Evolutionary conservation across 2,113 vertebrate genomes (phyloP).

Genomic region (Donacobius atricapilla): DNA sequence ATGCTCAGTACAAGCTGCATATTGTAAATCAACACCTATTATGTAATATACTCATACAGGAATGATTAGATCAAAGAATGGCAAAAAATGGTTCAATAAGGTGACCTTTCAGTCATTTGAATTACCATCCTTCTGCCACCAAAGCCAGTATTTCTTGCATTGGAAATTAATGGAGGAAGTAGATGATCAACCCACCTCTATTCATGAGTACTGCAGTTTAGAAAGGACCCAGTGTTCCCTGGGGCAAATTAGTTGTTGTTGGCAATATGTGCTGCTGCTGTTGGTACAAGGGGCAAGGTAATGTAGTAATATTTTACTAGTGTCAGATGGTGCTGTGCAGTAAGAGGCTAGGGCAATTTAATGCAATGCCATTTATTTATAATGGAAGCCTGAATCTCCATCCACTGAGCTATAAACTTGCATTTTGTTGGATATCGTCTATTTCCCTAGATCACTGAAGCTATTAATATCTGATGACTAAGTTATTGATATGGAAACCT

Average conservation of each 20-base stretch:
- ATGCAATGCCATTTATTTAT: constrained; percentile 18
- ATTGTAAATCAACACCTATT: not conserved
- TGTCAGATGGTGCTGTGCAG: not conserved
- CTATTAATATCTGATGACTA: constrained; percentile 52
- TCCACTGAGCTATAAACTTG: constrained; percentile 3
- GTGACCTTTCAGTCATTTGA: not conserved
- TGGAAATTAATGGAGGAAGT: not conserved
- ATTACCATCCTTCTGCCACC: not conserved
- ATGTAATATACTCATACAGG: not conserved
- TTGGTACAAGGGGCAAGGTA: constrained; percentile 29
- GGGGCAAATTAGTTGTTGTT: not conserved
- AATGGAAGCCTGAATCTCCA: not conserved
- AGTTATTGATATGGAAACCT: constrained; percentile 42
- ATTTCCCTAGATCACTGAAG: constrained; percentile 29
- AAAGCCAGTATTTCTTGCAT: not conserved
- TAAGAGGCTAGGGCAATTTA: constrained; percentile 17
- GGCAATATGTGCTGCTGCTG: not conserved
- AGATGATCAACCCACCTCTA: not conserved
- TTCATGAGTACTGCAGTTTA: not conserved
- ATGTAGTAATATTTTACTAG: constrained; percentile 31
- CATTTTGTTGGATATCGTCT: constrained; percentile 17
- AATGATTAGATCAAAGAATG: not conserved
- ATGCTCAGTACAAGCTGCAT: not conserved
- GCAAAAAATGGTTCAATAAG: not conserved
- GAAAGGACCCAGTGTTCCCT: not conserved